Conservation (phyloP, 2,113 vertebrate species). For the Stomatorhinus ivindoensis region DNA sequence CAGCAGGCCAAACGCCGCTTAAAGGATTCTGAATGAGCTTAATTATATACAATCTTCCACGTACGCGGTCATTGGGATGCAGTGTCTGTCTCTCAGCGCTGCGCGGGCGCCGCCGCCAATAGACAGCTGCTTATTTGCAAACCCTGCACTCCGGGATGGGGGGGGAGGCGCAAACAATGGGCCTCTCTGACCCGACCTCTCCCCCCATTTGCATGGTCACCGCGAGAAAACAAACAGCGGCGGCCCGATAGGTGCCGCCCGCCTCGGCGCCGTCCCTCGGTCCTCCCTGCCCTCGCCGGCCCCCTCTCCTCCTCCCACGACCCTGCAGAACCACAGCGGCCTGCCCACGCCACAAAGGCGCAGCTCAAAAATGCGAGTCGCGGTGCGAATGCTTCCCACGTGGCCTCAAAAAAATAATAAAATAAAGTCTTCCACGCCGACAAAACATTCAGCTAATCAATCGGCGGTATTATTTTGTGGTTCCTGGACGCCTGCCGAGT, state of each 20-base stretch:
- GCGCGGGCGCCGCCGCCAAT: not conserved
- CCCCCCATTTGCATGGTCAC: not conserved
- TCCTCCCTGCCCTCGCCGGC: not conserved
- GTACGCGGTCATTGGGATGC: not conserved
- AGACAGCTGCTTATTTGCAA: constrained; percentile 7
- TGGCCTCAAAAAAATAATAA: not conserved
- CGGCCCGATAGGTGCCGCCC: not conserved
- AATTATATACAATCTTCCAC: constrained; percentile 12
- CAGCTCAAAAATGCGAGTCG: not conserved
- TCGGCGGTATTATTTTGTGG: not conserved
- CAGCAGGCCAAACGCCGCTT: not conserved
- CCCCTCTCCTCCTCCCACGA: not conserved
- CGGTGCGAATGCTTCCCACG: not conserved
- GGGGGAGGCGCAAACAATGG: not conserved
- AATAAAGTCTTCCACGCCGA: not conserved
- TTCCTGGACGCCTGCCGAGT: not conserved
- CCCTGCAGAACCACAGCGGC: not conserved
- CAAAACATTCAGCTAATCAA: not conserved
- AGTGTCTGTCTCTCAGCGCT: not conserved
- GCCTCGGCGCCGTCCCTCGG: not conserved
- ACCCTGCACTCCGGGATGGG: not conserved
- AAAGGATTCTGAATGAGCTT: constrained; percentile 1
- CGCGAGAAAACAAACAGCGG: not conserved
- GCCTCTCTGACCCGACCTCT: not conserved
- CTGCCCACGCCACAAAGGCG: not conserved